phyloP scores from a whole-genome alignment of 2,113 vertebrate genomes.

The Calyptommatus sinebrachiatus region DNA sequence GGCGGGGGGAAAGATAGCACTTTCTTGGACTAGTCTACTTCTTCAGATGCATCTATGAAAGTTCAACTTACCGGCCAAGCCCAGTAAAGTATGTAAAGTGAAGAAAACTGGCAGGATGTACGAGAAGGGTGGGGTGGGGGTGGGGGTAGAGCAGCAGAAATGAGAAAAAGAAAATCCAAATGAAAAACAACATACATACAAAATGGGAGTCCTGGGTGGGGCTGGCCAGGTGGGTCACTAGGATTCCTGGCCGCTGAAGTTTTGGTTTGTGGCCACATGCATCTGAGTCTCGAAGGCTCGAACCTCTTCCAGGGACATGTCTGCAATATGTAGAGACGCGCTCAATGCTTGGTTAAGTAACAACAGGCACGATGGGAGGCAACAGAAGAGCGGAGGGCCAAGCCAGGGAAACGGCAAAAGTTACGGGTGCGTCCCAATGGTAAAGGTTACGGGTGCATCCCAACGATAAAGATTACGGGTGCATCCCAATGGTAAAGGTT shows the following conservation, averaged over 20 bases:
- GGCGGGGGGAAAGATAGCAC: too few species aligned
- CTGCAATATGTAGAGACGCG: slow-evolving; percentile 64
- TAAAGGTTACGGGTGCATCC: too few species aligned
- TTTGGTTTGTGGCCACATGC: slow-evolving; percentile 71
- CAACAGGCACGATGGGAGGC: background rate
- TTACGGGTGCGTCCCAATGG: too few species aligned
- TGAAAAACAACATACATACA: slow-evolving; percentile 23
- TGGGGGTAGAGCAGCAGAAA: background rate
- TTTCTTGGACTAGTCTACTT: too few species aligned
- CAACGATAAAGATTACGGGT: too few species aligned
- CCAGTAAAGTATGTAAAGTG: too few species aligned
- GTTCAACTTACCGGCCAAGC: background rate
- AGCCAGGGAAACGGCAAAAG: too few species aligned
- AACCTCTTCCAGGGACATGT: slow-evolving; percentile 70
- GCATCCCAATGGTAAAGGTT: too few species aligned
- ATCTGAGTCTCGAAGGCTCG: slow-evolving; percentile 69
- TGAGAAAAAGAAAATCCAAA: background rate
- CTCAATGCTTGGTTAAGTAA: background rate
- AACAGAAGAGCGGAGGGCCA: background rate
- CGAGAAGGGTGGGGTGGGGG: too few species aligned
- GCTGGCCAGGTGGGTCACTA: slow-evolving; percentile 30
- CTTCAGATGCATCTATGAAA: too few species aligned
- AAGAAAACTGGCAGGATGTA: too few species aligned
- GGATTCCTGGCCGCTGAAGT: slow-evolving; percentile 61
- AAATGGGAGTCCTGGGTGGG: background rate